These are phyloP conservation scores for Empidonax alnorum DNA, from an alignment of 2,113 vertebrate genomes.

Conservation along the genomic window DNA sequence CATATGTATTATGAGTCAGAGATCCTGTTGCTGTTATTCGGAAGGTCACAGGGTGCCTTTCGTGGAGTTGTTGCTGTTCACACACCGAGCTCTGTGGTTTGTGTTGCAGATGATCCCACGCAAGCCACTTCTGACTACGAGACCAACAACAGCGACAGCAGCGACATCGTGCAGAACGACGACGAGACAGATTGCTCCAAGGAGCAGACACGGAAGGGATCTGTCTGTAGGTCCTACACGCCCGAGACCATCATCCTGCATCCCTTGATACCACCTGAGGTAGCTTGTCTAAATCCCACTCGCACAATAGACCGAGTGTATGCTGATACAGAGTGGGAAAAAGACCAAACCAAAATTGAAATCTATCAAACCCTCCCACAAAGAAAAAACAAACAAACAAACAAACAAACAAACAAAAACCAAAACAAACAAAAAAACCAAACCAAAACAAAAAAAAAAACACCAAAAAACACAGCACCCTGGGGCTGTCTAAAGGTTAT, in stretches of 20 bases:
- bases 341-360: accelerated
- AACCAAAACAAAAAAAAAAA: not conserved
- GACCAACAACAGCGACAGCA: constrained; percentile 95
- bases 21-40: not conserved
- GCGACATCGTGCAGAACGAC: constrained; percentile 89
- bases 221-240: constrained; percentile 55
- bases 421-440: no score
- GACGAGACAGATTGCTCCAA: constrained; percentile 81
- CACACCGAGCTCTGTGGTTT: constrained; percentile 6
- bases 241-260: constrained; percentile 80
- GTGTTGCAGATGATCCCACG: constrained; percentile 82
- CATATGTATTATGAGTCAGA: constrained; percentile 17
- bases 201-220: constrained; percentile 57
- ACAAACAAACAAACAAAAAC: no score
- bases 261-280: constrained; percentile 68
- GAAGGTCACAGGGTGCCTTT: not conserved
- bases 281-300: constrained; percentile 1
- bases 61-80: not conserved
- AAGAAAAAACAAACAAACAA: no score
- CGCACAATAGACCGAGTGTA: not conserved
- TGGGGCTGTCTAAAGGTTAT: not conserved
- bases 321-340: accelerated
- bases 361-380: not conserved
- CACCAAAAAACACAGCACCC: not conserved
- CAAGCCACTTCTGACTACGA: constrained; percentile 93